Conservation (phyloP, 2,797 vertebrate genomes). For the Ceryle rudis region DNA sequence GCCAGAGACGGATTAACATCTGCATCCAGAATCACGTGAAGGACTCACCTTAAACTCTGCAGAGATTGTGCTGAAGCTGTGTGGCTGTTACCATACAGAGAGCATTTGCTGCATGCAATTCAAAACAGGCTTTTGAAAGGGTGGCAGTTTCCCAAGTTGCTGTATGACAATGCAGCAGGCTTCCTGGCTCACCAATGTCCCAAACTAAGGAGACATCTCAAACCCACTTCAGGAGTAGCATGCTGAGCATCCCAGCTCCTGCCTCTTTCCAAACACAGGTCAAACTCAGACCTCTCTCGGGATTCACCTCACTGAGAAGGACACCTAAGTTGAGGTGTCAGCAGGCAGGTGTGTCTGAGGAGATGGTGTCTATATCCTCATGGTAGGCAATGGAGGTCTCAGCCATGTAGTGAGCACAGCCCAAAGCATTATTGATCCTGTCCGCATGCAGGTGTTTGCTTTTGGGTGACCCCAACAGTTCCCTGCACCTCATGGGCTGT, state of each 20-base stretch:
- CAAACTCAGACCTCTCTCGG: background rate
- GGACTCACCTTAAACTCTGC: background rate
- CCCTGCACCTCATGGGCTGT: fast-evolving
- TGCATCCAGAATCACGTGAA: background rate
- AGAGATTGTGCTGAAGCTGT: fast-evolving
- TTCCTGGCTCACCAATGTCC: background rate
- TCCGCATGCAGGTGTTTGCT: background rate
- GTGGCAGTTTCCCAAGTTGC: background rate
- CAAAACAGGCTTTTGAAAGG: background rate
- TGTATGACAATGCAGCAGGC: background rate
- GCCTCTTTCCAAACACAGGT: background rate
- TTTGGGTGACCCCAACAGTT: background rate
- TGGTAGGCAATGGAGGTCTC: background rate
- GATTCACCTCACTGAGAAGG: background rate
- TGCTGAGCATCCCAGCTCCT: background rate
- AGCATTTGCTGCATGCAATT: background rate
- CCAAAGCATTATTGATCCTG: background rate
- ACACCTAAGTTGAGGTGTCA: background rate
- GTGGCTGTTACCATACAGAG: background rate
- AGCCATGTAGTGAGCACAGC: background rate
- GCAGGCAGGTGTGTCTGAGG: background rate
- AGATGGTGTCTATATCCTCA: background rate
- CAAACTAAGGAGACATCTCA: background rate
- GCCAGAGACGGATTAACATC: background rate
- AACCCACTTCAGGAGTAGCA: background rate